These are phyloP conservation scores for Plodia interpunctella DNA, from an alignment of 1,140 invertebrate species.

Conservation along the genomic window DNA sequence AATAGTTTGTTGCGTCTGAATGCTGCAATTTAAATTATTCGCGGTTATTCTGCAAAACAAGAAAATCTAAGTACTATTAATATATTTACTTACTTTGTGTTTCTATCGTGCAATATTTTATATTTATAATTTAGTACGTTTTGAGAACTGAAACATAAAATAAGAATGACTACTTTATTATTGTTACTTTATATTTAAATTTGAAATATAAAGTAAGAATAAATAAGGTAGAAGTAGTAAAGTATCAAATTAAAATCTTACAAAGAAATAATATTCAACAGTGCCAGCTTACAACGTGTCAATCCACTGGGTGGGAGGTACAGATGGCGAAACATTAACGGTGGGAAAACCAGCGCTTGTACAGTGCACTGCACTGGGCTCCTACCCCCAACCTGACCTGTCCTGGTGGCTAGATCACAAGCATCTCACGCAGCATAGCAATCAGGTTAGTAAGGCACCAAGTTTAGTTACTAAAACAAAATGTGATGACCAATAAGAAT, in stretches of 20 bases:
- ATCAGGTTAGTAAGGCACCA: slow-evolving; percentile 40
- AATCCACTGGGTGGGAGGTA: slow-evolving; percentile 78
- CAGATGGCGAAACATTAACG: slow-evolving; percentile 83
- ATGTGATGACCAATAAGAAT: neutral
- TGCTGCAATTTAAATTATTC: too few species aligned
- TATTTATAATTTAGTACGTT: too few species aligned
- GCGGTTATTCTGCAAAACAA: too few species aligned
- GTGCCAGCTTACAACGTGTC: slow-evolving; percentile 87
- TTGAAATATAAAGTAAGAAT: too few species aligned
- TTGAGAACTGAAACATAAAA: too few species aligned
- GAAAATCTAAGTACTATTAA: too few species aligned
- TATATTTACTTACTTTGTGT: too few species aligned
- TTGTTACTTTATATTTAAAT: too few species aligned
- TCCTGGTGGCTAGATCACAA: slow-evolving; percentile 87
- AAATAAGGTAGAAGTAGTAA: too few species aligned
- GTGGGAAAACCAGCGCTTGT: slow-evolving; percentile 86
- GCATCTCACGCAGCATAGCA: slow-evolving; percentile 66
- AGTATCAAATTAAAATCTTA: neutral
- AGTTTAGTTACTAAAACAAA: neutral
- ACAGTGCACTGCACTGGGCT: slow-evolving; percentile 86
- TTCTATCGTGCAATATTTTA: too few species aligned
- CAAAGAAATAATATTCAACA: slow-evolving; percentile 56
- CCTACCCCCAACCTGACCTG: slow-evolving; percentile 86
- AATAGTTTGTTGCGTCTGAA: too few species aligned
- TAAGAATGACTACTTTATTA: too few species aligned